Percentiles rank a stretch among this genome's conserved stretches.
These are phyloP conservation scores for Archips crataeganus DNA, from an alignment of 2,888 invertebrate genomes.

Conservation along the genomic window DNA sequence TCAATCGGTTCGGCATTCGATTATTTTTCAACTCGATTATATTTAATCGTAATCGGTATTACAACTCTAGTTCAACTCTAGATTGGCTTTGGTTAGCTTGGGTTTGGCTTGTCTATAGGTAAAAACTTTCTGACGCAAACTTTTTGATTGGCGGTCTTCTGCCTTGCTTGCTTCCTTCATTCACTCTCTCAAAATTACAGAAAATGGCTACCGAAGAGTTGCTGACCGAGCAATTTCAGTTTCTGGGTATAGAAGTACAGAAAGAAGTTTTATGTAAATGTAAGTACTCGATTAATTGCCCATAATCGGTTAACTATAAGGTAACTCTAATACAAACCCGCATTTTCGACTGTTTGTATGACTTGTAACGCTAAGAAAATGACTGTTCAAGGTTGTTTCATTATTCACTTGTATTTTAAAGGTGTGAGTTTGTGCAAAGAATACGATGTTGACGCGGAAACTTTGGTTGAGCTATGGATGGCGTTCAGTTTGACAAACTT, in stretches of 20 bases:
- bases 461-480: conserved; percentile 92
- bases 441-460: conserved; percentile 88
- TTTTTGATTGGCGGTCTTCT: conserved; percentile 66
- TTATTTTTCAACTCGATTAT: background rate
- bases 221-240: conserved; percentile 87
- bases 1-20: background rate
- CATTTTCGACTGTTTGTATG: conserved; percentile 51
- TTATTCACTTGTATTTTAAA: conserved; percentile 67
- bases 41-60: background rate
- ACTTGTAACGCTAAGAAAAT: conserved; percentile 59
- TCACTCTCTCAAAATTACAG: conserved; percentile 65
- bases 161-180: conserved; percentile 55
- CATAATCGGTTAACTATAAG: conserved; percentile 15
- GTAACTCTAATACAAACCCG: conserved; percentile 27
- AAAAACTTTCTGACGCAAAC: conserved; percentile 55
- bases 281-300: conserved; percentile 60
- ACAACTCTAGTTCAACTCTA: conserved; percentile 8
- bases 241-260: conserved; percentile 85
- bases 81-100: conserved; percentile 30
- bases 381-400: conserved; percentile 82
- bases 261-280: conserved; percentile 86
- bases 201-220: conserved; percentile 85
- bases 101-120: conserved; percentile 48
- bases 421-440: conserved; percentile 88
- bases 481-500: conserved; percentile 90